Evolutionary conservation across 1,140 invertebrate genomes (phyloP).

Genomic region (Lerema accius): DNA sequence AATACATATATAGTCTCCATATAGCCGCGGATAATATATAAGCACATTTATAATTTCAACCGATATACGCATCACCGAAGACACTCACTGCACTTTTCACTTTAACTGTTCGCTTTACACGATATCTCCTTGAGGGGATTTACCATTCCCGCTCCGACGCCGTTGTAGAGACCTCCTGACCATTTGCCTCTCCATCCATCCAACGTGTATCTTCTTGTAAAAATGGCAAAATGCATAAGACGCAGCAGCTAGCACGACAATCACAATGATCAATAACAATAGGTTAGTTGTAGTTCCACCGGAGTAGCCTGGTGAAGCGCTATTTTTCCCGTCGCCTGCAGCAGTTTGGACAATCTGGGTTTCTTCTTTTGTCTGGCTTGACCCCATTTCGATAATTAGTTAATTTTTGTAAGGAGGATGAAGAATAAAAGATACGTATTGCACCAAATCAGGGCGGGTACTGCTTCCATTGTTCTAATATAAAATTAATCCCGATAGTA

Average conservation of each 20-base stretch:
- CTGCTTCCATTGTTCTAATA: conserved; percentile 5
- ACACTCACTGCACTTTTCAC: conserved; percentile 4
- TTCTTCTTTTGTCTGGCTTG: neutral
- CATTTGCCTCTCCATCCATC: conserved; percentile 2
- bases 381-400: neutral
- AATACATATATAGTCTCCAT: neutral
- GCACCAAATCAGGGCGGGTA: neutral
- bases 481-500: neutral
- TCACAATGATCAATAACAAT: neutral
- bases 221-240: conserved; percentile 2
- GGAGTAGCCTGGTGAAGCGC: neutral
- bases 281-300: neutral
- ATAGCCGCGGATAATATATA: conserved; percentile 2
- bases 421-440: neutral
- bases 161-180: conserved; percentile 1
- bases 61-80: neutral
- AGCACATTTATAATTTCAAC: neutral
- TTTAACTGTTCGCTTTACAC: neutral
- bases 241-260: neutral
- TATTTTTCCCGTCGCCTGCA: neutral
- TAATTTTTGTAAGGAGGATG: conserved; percentile 3
- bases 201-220: conserved; percentile 1
- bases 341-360: neutral
- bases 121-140: neutral
- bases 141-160: neutral